A percentile compares a stretch with the other conserved stretches of the same genome.
phyloP scores from a whole-genome alignment of 2,888 invertebrate species.

The Tryphoninae sp. region DNA sequence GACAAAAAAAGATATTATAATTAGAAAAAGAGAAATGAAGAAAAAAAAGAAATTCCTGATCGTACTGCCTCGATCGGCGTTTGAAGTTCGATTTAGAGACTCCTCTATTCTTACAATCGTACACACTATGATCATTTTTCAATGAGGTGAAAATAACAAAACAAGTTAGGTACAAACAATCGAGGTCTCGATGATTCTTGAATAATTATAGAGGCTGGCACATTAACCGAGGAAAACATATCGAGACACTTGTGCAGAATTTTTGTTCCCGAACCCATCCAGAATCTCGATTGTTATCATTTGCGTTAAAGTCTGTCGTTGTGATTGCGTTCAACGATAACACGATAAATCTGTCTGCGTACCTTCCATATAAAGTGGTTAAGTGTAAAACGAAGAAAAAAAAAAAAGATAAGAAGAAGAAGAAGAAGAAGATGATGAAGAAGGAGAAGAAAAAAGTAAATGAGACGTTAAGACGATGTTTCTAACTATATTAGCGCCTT shows the following conservation, averaged over 20 bases:
- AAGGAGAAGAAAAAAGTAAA: slow-evolving; percentile 11
- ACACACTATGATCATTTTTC: slow-evolving; percentile 15
- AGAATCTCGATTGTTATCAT: slow-evolving; percentile 21
- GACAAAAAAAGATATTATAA: slow-evolving; percentile 5
- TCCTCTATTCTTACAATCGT: slow-evolving; percentile 54
- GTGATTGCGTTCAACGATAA: slow-evolving; percentile 45
- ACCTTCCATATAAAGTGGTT: slow-evolving; percentile 57
- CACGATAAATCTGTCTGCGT: slow-evolving; percentile 56
- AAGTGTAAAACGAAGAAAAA: slow-evolving; percentile 34
- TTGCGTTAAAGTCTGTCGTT: slow-evolving; percentile 30
- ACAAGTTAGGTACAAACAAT: slow-evolving; percentile 26
- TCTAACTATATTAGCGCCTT: slow-evolving; percentile 55
- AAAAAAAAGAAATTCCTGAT: slow-evolving; percentile 27
- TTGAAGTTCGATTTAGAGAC: slow-evolving; percentile 52
- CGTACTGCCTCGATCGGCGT: slow-evolving; percentile 42
- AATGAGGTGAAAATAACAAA: slow-evolving; percentile 32
- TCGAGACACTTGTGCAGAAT: slow-evolving; percentile 52
- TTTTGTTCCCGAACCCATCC: slow-evolving; percentile 30
- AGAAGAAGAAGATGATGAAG: slow-evolving; percentile 4
- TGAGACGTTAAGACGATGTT: slow-evolving; percentile 6
- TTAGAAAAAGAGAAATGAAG: slow-evolving; percentile 8
- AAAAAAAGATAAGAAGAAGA: slow-evolving; percentile 4
- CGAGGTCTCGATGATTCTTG: slow-evolving; percentile 51
- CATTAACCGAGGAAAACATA: slow-evolving; percentile 47
- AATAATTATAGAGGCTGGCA: slow-evolving; percentile 49